phyloP scores from a whole-genome alignment of 2,797 vertebrate genomes.

The Peromyscus attwateri region DNA sequence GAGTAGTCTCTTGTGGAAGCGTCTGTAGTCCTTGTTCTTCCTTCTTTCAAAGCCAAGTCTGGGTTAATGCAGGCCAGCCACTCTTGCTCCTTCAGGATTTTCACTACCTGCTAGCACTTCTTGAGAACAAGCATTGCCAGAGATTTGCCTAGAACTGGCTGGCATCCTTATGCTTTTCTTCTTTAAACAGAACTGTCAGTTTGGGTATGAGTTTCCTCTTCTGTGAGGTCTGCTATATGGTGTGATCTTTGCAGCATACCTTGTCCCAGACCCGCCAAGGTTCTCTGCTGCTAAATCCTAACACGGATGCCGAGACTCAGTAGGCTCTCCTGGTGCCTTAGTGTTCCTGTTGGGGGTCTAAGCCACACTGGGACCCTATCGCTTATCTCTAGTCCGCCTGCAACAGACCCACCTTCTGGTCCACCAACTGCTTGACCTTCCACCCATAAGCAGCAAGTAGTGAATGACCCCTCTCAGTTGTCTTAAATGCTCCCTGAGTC shows the following conservation, averaged over 20 bases:
- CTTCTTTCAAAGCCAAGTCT: conserved; percentile 70
- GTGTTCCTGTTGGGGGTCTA: not conserved
- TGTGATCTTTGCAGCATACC: not conserved
- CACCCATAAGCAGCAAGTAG: not conserved
- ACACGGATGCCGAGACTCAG: not conserved
- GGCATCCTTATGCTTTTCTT: conserved; percentile 94
- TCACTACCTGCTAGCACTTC: conserved; percentile 96
- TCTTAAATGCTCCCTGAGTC: not conserved
- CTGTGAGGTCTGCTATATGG: not conserved
- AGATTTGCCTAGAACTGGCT: conserved; percentile 96
- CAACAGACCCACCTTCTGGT: not conserved
- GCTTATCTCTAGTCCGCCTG: not conserved
- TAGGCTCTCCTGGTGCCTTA: not conserved
- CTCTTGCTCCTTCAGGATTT: conserved; percentile 95
- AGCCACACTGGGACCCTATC: not conserved
- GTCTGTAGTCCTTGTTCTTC: conserved; percentile 93
- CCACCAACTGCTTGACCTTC: not conserved
- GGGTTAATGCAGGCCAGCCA: conserved; percentile 94
- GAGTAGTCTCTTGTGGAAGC: conserved; percentile 32
- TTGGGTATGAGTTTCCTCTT: conserved; percentile 92
- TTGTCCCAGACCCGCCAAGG: not conserved
- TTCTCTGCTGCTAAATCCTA: not conserved
- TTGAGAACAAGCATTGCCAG: conserved; percentile 95
- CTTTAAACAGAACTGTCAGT: conserved; percentile 94
- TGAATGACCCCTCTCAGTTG: not conserved